These are phyloP conservation scores for Siphlonurus alternatus DNA, from an alignment of 2,888 invertebrate species.

Conservation along the genomic window DNA sequence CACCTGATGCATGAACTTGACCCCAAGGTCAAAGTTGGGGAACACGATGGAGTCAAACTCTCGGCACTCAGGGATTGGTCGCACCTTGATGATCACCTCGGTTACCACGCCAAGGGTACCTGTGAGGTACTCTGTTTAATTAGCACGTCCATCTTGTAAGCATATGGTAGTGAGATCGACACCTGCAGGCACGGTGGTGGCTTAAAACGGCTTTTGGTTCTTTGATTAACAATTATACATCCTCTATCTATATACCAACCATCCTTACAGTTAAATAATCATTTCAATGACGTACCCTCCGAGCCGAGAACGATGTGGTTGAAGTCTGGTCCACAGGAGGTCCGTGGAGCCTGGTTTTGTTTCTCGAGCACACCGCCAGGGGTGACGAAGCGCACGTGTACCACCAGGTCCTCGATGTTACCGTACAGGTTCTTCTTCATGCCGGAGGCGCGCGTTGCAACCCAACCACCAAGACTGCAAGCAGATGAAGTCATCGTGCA, in stretches of 20 bases:
- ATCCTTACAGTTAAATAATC: too few species aligned
- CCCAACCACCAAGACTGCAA: conserved; percentile 33
- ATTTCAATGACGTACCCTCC: too few species aligned
- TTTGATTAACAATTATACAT: too few species aligned
- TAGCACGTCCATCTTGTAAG: too few species aligned
- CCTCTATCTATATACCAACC: too few species aligned
- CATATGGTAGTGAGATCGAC: too few species aligned
- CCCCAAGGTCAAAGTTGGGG: conserved; percentile 36
- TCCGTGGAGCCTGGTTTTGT: conserved; percentile 32
- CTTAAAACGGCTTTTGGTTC: too few species aligned
- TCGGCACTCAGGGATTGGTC: conserved; percentile 33
- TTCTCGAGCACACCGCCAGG: conserved; percentile 32
- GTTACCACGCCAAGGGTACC: conserved; percentile 40
- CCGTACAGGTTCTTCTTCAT: conserved; percentile 46
- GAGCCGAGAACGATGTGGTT: conserved; percentile 37
- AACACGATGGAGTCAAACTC: conserved; percentile 40
- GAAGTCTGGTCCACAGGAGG: conserved; percentile 38
- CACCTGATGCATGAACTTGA: conserved; percentile 35
- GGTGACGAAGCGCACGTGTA: conserved; percentile 36
- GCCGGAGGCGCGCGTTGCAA: conserved; percentile 41
- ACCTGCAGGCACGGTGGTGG: too few species aligned
- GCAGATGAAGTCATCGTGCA: background rate
- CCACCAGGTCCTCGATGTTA: conserved; percentile 37
- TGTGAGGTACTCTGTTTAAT: too few species aligned
- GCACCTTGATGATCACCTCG: conserved; percentile 37